Base-by-base conservation (phyloP, 2,113 vertebrate genomes). In the Hydrochoerus hydrochaeris region DNA sequence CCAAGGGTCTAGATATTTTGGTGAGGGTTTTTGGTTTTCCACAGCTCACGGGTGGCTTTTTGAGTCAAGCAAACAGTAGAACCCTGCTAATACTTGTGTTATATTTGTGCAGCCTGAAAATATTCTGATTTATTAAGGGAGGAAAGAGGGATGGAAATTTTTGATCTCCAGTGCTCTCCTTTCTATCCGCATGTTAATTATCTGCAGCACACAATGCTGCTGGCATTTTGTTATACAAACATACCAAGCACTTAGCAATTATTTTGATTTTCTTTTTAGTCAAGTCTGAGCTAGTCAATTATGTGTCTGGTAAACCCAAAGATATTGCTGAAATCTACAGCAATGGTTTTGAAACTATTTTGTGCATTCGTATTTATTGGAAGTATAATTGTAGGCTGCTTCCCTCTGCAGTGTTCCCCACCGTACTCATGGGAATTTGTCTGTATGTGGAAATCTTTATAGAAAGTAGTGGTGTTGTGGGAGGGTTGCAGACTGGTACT, bases 241-340 rank as follows among this genome's bases (percentile, higher is more conserved):
- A 95, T 80, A 62, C 86, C 69, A 97, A 88, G 49, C 60, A 85
- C 84, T 89, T 75, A 96, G 20, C 26, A 85, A 96, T 94, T 94
- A 69, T 96, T 97, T 97, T 94, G 41, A 95, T 83, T 96, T 97
- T 82, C 71, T 90, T 92, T 12, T 28, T 82, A 94, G 58, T 93
- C 94, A 97, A 95, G 96, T 84, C 54, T 16, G 35, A 96, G 41
- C 85, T 95, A 86, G 88, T 96, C 67, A 78, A n/a, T 96, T 90
- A 78, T 75, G 49, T 92, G 67, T 84, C 85, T 96, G 82, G 81
- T 92, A 94, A 71, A 94, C 71, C 93, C 94, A 94, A 97, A 92
- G 28, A 80, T 95, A 90, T 93, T 89, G 69, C 73, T 90, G 75
- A 97, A 97, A 95, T 90, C 44, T 3, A 0, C 89, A 93, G 94